A percentile compares a stretch with the other conserved stretches of the same genome.
phyloP scores from a whole-genome alignment of 1,140 invertebrate species.

The Trichomalopsis sarcophagae region DNA sequence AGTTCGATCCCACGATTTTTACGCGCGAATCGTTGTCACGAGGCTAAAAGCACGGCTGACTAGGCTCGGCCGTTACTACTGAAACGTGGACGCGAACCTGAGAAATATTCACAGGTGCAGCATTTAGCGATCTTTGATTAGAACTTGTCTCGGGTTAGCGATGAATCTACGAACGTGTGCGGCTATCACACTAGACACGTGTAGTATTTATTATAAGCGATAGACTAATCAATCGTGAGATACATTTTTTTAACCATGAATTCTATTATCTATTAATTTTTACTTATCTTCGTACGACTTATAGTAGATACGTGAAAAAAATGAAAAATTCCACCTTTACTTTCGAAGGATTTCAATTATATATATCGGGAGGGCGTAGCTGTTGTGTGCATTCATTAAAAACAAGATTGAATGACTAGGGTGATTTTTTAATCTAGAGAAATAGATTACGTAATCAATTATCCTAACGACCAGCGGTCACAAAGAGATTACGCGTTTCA shows the following conservation, averaged over 20 bases:
- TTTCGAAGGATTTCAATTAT: slow-evolving; percentile 1
- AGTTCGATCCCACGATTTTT: neutral
- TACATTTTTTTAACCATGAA: no score
- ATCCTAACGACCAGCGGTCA: neutral
- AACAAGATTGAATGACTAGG: slow-evolving; percentile 4
- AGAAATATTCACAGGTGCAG: neutral
- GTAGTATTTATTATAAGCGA: no score
- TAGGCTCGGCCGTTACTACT: neutral
- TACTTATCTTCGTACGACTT: neutral
- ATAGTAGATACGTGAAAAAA: neutral
- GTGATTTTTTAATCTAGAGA: neutral
- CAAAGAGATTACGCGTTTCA: neutral
- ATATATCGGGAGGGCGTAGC: neutral
- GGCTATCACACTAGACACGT: neutral
- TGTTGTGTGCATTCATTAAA: neutral
- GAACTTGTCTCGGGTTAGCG: no score
- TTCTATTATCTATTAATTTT: no score
- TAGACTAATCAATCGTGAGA: no score
- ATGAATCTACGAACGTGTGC: neutral
- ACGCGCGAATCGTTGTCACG: neutral
- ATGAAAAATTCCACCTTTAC: neutral
- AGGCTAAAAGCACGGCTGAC: neutral
- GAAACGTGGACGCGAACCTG: neutral
- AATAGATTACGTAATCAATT: slow-evolving; percentile 11
- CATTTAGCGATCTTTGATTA: neutral